Percentiles rank a stretch among this genome's conserved stretches.
These are phyloP conservation scores for Drosophila melanosoma DNA, from an alignment of 2,888 invertebrate genomes.

Conservation along the genomic window DNA sequence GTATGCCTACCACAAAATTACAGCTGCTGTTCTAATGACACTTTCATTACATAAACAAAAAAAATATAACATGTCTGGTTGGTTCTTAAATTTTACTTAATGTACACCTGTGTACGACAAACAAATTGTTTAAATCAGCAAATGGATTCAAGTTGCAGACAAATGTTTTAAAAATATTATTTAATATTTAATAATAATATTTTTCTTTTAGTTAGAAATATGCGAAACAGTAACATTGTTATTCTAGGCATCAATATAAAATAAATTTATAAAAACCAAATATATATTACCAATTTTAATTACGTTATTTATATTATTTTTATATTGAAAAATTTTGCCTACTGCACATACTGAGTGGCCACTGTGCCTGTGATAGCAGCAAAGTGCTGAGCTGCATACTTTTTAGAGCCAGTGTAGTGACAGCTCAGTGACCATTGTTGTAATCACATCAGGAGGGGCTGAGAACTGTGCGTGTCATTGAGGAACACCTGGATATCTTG, in stretches of 20 bases:
- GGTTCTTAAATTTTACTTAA: not conserved
- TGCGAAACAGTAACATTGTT: not conserved
- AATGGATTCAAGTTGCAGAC: not conserved
- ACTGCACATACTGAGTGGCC: not conserved
- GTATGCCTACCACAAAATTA: constrained; percentile 1
- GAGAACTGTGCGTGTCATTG: constrained; percentile 9
- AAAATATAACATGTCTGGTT: not conserved
- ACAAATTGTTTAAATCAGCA: not conserved
- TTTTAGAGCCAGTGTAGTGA: constrained; percentile 28
- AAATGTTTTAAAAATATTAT: not conserved
- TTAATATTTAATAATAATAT: not conserved
- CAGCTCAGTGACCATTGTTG: constrained; percentile 41
- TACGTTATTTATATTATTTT: not conserved
- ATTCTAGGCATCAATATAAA: not conserved
- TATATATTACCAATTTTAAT: not conserved
- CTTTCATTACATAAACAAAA: not conserved
- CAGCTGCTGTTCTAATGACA: not conserved
- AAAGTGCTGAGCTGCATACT: constrained; percentile 18
- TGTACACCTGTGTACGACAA: not conserved
- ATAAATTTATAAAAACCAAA: not conserved
- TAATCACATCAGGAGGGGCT: constrained; percentile 46
- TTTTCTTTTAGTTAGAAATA: not conserved
- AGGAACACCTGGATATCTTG: constrained; percentile 57
- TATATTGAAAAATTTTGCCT: not conserved
- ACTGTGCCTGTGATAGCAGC: constrained; percentile 19